Evolutionary conservation across 1,140 invertebrate genomes (phyloP).

Genomic region (Fopius arisanus): DNA sequence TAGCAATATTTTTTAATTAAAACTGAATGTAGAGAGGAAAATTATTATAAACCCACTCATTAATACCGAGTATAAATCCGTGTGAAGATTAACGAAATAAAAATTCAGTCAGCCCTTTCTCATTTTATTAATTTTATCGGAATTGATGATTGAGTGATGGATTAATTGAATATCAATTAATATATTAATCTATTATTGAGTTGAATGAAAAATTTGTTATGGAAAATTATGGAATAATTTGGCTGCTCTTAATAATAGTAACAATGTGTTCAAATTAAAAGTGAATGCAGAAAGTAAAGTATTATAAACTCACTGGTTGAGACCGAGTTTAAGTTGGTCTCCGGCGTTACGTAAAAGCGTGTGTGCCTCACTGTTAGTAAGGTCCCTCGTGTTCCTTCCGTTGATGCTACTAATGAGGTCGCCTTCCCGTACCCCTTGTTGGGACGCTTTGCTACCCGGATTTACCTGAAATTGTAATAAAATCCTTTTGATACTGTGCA

Average conservation of each 20-base stretch:
- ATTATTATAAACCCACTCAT: slow-evolving; percentile 71
- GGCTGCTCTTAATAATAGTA: background rate
- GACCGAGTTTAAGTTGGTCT: slow-evolving; percentile 73
- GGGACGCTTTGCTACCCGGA: slow-evolving; percentile 80
- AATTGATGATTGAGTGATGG: no score
- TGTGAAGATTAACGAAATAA: no score
- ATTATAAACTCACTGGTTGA: slow-evolving; percentile 75
- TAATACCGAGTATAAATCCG: slow-evolving; percentile 76
- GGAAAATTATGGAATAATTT: background rate
- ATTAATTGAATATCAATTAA: no score
- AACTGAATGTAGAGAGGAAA: slow-evolving; percentile 15
- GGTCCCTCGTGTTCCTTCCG: slow-evolving; percentile 71
- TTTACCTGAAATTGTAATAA: slow-evolving; percentile 74
- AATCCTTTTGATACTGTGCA: slow-evolving; percentile 14
- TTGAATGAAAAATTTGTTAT: no score
- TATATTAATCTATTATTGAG: no score
- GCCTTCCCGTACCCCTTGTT: slow-evolving; percentile 79
- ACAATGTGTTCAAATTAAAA: background rate
- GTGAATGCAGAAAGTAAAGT: slow-evolving; percentile 23
- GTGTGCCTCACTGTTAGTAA: slow-evolving; percentile 80
- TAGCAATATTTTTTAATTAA: background rate
- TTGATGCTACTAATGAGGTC: slow-evolving; percentile 84
- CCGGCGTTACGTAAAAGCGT: slow-evolving; percentile 75
- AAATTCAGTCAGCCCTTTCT: no score
- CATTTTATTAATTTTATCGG: no score